Evolutionary conservation across 2,113 vertebrate genomes (phyloP).

Genomic region (Grammomys surdaster): DNA sequence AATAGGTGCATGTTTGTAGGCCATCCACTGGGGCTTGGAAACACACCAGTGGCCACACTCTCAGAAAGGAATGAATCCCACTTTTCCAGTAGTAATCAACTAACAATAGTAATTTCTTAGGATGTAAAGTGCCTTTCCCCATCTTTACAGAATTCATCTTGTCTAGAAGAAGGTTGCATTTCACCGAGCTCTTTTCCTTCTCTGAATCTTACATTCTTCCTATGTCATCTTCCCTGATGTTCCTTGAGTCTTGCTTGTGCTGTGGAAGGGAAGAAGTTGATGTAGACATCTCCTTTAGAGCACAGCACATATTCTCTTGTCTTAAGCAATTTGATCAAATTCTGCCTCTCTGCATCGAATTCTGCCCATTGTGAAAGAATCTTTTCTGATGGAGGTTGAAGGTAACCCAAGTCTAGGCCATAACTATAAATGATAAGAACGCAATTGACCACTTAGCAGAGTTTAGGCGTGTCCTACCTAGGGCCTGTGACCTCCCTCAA

Average conservation of each 20-base stretch:
- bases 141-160: background rate
- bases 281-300: background rate
- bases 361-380: too few relatives aligned
- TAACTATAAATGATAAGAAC: background rate
- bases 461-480: background rate
- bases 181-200: background rate
- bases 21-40: background rate
- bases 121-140: background rate
- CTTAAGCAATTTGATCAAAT: too few relatives aligned
- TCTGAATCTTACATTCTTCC: background rate
- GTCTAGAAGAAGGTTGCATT: background rate
- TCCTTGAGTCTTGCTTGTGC: background rate
- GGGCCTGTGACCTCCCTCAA: background rate
- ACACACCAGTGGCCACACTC: background rate
- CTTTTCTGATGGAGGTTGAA: background rate
- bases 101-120: background rate
- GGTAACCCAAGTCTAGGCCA: background rate
- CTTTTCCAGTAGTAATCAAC: background rate
- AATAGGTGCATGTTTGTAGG: background rate
- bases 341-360: too few relatives aligned
- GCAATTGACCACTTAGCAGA: background rate
- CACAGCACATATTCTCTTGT: background rate
- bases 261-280: too few relatives aligned
- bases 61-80: background rate
- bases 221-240: background rate